These are phyloP conservation scores for Sphaerodactylus townsendi DNA, from an alignment of 2,113 vertebrate genomes.

Conservation along the genomic window DNA sequence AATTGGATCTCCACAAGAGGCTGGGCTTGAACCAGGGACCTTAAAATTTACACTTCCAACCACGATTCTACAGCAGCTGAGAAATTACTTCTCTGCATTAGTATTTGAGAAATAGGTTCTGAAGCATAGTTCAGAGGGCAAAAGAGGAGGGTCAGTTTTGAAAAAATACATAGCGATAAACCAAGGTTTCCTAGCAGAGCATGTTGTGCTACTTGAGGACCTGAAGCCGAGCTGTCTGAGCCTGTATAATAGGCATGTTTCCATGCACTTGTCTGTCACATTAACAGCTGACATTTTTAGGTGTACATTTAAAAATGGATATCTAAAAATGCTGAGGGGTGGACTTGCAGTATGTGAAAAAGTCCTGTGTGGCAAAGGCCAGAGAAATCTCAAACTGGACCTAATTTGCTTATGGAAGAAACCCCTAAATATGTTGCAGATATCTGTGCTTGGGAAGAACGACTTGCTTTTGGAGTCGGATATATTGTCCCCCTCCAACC, in stretches of 20 bases:
- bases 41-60: not conserved
- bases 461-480: not conserved
- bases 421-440: not conserved
- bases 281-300: not conserved
- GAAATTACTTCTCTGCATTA: not conserved
- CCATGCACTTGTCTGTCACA: not conserved
- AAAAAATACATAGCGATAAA: not conserved
- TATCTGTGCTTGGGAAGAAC: not conserved
- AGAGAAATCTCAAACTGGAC: not conserved
- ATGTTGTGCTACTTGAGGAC: not conserved
- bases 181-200: not conserved
- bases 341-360: not conserved
- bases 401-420: not conserved
- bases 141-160: not conserved
- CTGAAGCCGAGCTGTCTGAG: not conserved
- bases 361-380: not conserved
- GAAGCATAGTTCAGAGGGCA: not conserved
- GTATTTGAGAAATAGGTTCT: conserved; percentile 6
- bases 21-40: not conserved
- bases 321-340: not conserved
- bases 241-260: not conserved
- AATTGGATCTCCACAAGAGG: not conserved
- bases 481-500: not conserved
- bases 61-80: not conserved
- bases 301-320: not conserved